Evolutionary conservation across 2,888 invertebrate genomes (phyloP).

Genomic region (Trypoxylon attenuatum): DNA sequence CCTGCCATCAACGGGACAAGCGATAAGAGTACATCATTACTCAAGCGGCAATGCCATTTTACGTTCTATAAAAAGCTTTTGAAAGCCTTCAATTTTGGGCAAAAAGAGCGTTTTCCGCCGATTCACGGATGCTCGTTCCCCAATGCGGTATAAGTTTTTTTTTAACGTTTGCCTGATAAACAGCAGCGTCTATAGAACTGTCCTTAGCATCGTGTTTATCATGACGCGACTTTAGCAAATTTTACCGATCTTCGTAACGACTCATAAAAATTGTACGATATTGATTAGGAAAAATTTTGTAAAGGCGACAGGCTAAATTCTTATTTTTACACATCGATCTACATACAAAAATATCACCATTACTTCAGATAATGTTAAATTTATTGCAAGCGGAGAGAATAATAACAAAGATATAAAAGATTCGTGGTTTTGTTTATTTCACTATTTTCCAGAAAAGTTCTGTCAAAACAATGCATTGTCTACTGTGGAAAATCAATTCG

Average conservation of each 20-base stretch:
- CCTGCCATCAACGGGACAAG: background rate
- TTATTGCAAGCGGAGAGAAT: too few species aligned
- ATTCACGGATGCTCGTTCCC: background rate
- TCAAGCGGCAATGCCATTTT: background rate
- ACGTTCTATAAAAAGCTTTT: background rate
- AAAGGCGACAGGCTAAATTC: too few species aligned
- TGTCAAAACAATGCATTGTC: too few species aligned
- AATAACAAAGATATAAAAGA: too few species aligned
- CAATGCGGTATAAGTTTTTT: background rate
- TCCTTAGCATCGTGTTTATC: slow-evolving; percentile 45
- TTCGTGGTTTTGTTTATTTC: too few species aligned
- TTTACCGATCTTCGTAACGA: slow-evolving; percentile 53
- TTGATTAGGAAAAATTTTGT: too few species aligned
- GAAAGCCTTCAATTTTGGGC: background rate
- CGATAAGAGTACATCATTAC: background rate
- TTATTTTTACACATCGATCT: too few species aligned
- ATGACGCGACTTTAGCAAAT: slow-evolving; percentile 48
- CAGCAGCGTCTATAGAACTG: slow-evolving; percentile 12
- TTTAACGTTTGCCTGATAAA: slow-evolving; percentile 38
- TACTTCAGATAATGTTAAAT: too few species aligned
- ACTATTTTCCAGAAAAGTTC: too few species aligned
- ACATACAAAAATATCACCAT: too few species aligned
- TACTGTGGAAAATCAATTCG: too few species aligned
- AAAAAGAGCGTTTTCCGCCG: slow-evolving; percentile 3
- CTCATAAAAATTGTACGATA: too few species aligned